Percentiles rank a stretch among this genome's conserved stretches.
Evolutionary conservation across 1,140 invertebrate genomes (phyloP).

Genomic region (Araneus ventricosus): DNA sequence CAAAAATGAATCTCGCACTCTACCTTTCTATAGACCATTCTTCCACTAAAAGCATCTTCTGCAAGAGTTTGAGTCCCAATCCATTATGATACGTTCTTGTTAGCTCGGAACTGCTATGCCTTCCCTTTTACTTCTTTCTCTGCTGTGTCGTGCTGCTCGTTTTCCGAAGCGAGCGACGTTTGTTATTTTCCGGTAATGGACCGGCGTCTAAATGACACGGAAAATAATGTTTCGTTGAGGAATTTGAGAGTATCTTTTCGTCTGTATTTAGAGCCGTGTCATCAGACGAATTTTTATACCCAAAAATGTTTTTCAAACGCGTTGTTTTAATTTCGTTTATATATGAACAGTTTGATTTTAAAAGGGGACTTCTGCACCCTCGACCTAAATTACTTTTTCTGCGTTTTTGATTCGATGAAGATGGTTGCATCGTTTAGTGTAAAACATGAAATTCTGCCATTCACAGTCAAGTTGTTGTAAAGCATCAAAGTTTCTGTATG

Average conservation of each 20-base stretch:
- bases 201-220: constrained; percentile 52
- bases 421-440: too few relatives aligned
- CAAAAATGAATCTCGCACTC: too few relatives aligned
- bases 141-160: neutral
- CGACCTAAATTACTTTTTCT: too few relatives aligned
- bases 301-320: too few relatives aligned
- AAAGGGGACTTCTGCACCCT: too few relatives aligned
- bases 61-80: constrained; percentile 43
- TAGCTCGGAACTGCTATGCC: neutral
- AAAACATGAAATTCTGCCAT: too few relatives aligned
- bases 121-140: neutral
- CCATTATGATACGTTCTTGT: constrained; percentile 56
- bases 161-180: constrained; percentile 10
- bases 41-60: neutral
- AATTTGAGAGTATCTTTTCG: constrained; percentile 2
- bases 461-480: too few relatives aligned
- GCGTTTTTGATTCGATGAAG: too few relatives aligned
- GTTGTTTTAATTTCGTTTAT: too few relatives aligned
- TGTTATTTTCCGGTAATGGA: constrained; percentile 53
- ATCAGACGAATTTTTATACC: too few relatives aligned
- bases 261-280: neutral
- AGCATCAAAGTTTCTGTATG: too few relatives aligned
- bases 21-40: neutral
- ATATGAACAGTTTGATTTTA: too few relatives aligned
- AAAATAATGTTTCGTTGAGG: constrained; percentile 49